Percentiles rank a stretch among this genome's conserved stretches.
phyloP scores from a whole-genome alignment of 1,140 invertebrate species.

The Brachionus rotundiformis region DNA sequence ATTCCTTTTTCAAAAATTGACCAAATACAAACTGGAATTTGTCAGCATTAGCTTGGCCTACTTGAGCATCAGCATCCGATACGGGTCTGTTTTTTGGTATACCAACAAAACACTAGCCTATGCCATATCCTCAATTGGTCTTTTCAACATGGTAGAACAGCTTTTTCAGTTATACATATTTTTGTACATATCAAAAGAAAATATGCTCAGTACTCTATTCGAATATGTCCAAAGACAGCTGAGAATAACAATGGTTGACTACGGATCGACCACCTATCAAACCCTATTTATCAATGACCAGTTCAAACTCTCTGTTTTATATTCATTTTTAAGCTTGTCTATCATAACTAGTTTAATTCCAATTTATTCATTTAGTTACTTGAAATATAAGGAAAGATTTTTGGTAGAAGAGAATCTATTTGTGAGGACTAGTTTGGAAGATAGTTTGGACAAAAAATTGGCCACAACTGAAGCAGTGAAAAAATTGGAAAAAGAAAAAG shows the following conservation, averaged over 20 bases:
- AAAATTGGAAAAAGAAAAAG: not conserved
- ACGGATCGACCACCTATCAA: not conserved
- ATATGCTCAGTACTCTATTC: not conserved
- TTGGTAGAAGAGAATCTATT: constrained; percentile 21
- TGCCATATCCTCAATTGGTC: constrained; percentile 6
- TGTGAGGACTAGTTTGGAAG: not conserved
- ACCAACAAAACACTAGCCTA: constrained; percentile 27
- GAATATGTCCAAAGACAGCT: not conserved
- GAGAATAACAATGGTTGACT: not conserved
- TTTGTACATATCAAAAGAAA: constrained; percentile 18
- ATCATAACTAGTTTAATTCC: not conserved
- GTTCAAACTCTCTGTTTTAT: not conserved
- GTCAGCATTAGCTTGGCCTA: not conserved
- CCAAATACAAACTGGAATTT: constrained; percentile 8
- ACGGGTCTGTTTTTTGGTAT: constrained; percentile 28
- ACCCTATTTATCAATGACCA: not conserved
- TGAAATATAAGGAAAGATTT: constrained; percentile 33
- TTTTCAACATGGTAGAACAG: not conserved
- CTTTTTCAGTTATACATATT: constrained; percentile 34
- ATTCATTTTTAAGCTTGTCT: constrained; percentile 10
- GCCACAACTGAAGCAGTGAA: too few species aligned
- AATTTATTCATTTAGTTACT: constrained; percentile 28
- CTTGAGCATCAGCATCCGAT: not conserved
- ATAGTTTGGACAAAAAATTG: not conserved
- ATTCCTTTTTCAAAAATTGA: not conserved